phyloP scores from a whole-genome alignment of 1,140 invertebrate genomes.

The Drosophila navojoa region DNA sequence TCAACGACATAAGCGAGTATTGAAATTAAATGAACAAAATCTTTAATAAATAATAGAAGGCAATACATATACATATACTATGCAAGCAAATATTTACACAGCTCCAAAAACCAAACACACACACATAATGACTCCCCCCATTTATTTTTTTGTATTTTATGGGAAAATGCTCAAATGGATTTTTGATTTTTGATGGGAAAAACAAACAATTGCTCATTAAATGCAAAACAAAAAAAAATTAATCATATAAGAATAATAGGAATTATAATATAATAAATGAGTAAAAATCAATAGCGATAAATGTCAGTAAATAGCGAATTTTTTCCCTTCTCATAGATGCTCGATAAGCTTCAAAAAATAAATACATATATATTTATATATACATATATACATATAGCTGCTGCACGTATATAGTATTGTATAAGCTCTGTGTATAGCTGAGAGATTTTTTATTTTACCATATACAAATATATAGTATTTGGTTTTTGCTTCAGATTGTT shows the following conservation, averaged over 20 bases:
- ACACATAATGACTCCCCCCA: not conserved
- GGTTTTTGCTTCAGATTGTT: not conserved
- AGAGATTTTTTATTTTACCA: conserved; percentile 9
- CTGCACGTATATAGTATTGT: conserved; percentile 24
- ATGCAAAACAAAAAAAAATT: conserved; percentile 1
- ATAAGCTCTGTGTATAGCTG: conserved; percentile 45
- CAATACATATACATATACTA: not conserved
- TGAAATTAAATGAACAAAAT: too few relatives aligned
- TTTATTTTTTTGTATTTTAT: conserved; percentile 39
- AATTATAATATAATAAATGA: conserved; percentile 4
- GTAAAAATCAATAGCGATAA: conserved; percentile 39
- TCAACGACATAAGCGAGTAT: too few relatives aligned
- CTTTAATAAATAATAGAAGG: conserved; percentile 1
- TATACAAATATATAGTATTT: not conserved
- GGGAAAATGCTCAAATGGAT: conserved; percentile 40
- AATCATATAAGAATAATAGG: conserved; percentile 8
- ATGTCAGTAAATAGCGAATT: conserved; percentile 49
- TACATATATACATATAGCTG: conserved; percentile 26
- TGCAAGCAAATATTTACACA: conserved; percentile 65
- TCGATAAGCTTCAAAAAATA: conserved; percentile 23
- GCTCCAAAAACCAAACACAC: conserved; percentile 17
- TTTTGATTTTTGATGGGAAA: conserved; percentile 68
- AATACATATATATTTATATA: conserved; percentile 10
- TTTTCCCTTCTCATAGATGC: conserved; percentile 52
- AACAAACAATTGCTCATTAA: conserved; percentile 32